Base-by-base conservation (phyloP, 1,140 invertebrate genomes). In the Neelides sp. region DNA sequence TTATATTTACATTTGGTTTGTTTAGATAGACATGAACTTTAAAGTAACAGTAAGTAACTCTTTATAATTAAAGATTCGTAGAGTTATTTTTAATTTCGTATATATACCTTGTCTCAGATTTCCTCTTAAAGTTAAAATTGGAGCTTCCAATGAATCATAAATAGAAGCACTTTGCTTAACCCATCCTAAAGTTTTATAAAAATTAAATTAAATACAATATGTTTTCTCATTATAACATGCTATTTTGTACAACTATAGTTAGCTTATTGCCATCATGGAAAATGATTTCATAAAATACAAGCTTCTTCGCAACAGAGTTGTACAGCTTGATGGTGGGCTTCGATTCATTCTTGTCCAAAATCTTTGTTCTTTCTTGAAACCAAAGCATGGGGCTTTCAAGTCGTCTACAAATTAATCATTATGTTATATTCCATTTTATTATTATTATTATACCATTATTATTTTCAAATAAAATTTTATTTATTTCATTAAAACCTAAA, bases 191-290 rank as follows among this genome's bases (percentile, higher is more conserved):
- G 30, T 28, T 35, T n/a, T n/a, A n/a, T n/a, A n/a, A n/a, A n/a
- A n/a, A n/a, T n/a, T n/a, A n/a, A n/a, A n/a, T n/a, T n/a, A n/a
- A n/a, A n/a, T n/a, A n/a, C n/a, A n/a, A n/a, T n/a, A n/a, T n/a
- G n/a, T n/a, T n/a, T n/a, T n/a, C n/a, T n/a, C n/a, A n/a, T n/a
- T n/a, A n/a, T n/a, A n/a, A n/a, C n/a, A n/a, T n/a, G n/a, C n/a
- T n/a, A n/a, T n/a, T n/a, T n/a, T n/a, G n/a, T n/a, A n/a, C n/a
- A n/a, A n/a, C n/a, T n/a, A n/a, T n/a, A n/a, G n/a, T n/a, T n/a
- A n/a, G n/a, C n/a, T n/a, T n/a, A n/a, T n/a, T n/a, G n/a, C 50
- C 49, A 37, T 59, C 57, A 32, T 59, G 57, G 23, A 59, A 55
- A 8, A 59, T 26, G 19, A 59, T 54, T 51, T 59, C 57, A 34